These are phyloP conservation scores for Lumbricus terrestris DNA, from an alignment of 2,888 invertebrate species.

Conservation along the genomic window DNA sequence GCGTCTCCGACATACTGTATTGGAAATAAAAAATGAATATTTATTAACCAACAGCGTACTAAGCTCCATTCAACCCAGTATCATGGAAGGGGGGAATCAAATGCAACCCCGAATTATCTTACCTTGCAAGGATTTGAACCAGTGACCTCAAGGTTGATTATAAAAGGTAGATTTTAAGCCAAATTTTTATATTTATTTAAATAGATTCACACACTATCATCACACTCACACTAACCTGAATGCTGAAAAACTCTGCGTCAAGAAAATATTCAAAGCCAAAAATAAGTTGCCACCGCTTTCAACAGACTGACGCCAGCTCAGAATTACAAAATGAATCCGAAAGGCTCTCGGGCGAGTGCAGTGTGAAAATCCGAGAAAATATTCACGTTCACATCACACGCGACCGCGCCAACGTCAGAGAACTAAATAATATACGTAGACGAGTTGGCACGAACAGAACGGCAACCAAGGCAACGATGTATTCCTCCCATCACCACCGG, in stretches of 20 bases:
- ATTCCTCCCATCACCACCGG: neutral
- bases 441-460: neutral
- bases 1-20: too few species aligned
- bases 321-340: neutral
- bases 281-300: neutral
- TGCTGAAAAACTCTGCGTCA: neutral
- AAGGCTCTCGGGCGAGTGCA: neutral
- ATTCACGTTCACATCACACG: neutral
- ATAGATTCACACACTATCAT: too few species aligned
- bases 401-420: neutral
- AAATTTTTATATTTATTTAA: too few species aligned
- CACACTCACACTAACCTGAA: neutral
- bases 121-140: too few species aligned
- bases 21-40: too few species aligned
- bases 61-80: too few species aligned
- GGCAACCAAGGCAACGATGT: neutral
- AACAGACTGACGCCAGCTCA: neutral
- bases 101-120: too few species aligned
- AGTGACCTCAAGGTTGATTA: too few species aligned
- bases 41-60: too few species aligned
- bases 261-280: neutral
- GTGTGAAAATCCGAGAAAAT: neutral
- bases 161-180: too few species aligned
- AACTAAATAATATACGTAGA: neutral
- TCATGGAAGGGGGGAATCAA: too few species aligned